Base-by-base conservation (phyloP, 2,797 vertebrate genomes). In the Melanotaenia trifasciata region DNA sequence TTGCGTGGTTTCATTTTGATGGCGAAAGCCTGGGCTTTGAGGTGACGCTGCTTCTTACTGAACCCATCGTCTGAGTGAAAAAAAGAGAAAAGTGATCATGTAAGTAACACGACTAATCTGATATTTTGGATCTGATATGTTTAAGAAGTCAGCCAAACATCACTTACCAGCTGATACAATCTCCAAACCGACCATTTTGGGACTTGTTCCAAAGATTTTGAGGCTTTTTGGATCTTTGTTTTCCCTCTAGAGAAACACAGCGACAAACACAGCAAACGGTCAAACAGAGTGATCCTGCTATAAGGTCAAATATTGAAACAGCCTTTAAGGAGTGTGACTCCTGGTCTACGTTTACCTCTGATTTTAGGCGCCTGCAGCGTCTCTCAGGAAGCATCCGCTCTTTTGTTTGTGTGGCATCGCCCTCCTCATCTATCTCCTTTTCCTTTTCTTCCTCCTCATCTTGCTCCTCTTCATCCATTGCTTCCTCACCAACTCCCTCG, bases 1-100 rank as follows among this genome's bases (percentile, higher is more conserved):
- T 99, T 99, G 74, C 96, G 96, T 26, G 97, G 97, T 82, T 96
- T 95, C 98, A 99, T 99, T 91, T 99, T 98, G 91, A 99, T 96
- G 68, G 96, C 97, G 60, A 99, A 99, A 0, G 96, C 96, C 58
- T 98, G 96, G 53, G 97, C 96, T 87, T 97, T 96, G 76, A 95
- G 94, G 87, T 96, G 95, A 74, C 97, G 96, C 84, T 97, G 96
- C 82, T 96, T 98, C 89, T 96, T 96, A 62, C 92, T 94, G 89
- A 96, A 95, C 53, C 92, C 91, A 30, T 99, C 97, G 56, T 99
- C 98, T 98, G 16, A 24, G 20, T 20, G 4, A 66, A 64, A 66
- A 64, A 16, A 0, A 26, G 14, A 4, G 1, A 26, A 54, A 40
- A 45, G 28, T 1, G 6, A 12, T 7, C 1, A 22, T 0, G 14